A percentile compares a stretch with the other conserved stretches of the same genome.
phyloP scores from a whole-genome alignment of 2,888 invertebrate genomes.

The Troides oblongomaculatus region DNA sequence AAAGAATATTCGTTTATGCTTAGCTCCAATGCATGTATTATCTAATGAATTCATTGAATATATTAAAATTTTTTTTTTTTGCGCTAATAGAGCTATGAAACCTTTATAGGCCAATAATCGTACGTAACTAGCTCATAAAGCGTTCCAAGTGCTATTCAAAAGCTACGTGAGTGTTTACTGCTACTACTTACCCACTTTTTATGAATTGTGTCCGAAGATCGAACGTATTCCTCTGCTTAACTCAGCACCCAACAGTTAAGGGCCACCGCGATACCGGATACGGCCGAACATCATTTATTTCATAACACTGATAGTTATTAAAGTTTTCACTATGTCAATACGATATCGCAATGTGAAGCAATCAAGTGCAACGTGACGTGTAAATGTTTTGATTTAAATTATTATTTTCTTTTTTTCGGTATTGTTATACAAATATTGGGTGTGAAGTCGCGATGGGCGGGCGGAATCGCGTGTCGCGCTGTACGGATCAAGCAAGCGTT shows the following conservation, averaged over 20 bases:
- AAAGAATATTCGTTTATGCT: too few relatives aligned
- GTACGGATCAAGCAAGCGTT: constrained; percentile 40
- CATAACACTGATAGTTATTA: not conserved
- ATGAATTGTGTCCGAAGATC: constrained; percentile 44
- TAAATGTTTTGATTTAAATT: too few relatives aligned
- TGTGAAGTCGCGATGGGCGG: constrained; percentile 48
- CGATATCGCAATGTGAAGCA: too few relatives aligned
- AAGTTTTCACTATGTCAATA: constrained; percentile 20
- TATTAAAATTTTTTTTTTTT: not conserved
- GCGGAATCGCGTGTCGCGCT: constrained; percentile 40
- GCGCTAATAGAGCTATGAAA: constrained; percentile 2
- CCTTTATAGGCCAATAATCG: constrained; percentile 31
- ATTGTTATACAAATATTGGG: constrained; percentile 37
- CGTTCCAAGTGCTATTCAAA: constrained; percentile 36
- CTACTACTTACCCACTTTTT: constrained; percentile 70
- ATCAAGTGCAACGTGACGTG: too few relatives aligned
- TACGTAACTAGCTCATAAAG: constrained; percentile 36
- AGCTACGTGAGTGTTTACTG: constrained; percentile 35
- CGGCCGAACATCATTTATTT: constrained; percentile 37
- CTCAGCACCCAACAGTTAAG: constrained; percentile 39
- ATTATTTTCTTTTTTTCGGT: not conserved
- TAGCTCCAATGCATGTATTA: too few relatives aligned
- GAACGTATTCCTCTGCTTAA: constrained; percentile 44
- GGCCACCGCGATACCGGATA: constrained; percentile 12
- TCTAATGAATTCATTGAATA: not conserved